These are phyloP conservation scores for Leucoptera coffeella DNA, from an alignment of 2,888 invertebrate genomes.

Conservation along the genomic window DNA sequence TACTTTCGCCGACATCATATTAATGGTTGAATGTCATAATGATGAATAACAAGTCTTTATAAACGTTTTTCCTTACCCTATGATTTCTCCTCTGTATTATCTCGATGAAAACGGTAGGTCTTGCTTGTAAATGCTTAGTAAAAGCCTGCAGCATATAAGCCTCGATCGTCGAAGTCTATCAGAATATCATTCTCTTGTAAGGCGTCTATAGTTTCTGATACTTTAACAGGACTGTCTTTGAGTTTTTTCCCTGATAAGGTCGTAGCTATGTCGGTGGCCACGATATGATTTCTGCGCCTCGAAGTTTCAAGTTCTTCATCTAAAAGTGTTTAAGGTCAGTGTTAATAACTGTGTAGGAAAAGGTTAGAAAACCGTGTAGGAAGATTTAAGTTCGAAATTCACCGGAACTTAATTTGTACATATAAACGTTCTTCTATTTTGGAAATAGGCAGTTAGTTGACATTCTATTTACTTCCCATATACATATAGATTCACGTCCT, in stretches of 20 bases:
- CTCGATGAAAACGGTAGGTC: constrained; percentile 94
- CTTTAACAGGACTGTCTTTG: constrained; percentile 63
- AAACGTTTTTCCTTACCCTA: constrained; percentile 57
- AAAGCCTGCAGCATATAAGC: constrained; percentile 95
- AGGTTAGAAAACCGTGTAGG: too few relatives aligned
- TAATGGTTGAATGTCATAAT: neutral
- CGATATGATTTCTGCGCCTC: constrained; percentile 84
- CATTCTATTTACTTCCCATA: too few relatives aligned
- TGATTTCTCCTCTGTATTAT: constrained; percentile 93
- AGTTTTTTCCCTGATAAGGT: constrained; percentile 71
- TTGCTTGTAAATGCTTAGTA: constrained; percentile 89
- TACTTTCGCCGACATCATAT: neutral
- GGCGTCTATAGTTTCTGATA: constrained; percentile 68
- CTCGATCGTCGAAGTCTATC: constrained; percentile 94
- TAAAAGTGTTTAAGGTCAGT: too few relatives aligned
- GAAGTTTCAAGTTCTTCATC: constrained; percentile 64
- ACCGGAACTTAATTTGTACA: too few relatives aligned
- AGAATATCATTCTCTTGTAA: constrained; percentile 82
- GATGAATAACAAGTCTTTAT: neutral
- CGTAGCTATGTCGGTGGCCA: constrained; percentile 89
- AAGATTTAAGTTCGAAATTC: too few relatives aligned
- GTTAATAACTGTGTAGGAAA: too few relatives aligned
- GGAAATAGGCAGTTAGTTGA: too few relatives aligned
- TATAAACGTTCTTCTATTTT: too few relatives aligned
- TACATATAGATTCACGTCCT: too few relatives aligned